Percentiles rank a stretch among this genome's conserved stretches.
Conservation (phyloP, 2,797 vertebrate genomes). For the Zonotrichia albicollis region DNA sequence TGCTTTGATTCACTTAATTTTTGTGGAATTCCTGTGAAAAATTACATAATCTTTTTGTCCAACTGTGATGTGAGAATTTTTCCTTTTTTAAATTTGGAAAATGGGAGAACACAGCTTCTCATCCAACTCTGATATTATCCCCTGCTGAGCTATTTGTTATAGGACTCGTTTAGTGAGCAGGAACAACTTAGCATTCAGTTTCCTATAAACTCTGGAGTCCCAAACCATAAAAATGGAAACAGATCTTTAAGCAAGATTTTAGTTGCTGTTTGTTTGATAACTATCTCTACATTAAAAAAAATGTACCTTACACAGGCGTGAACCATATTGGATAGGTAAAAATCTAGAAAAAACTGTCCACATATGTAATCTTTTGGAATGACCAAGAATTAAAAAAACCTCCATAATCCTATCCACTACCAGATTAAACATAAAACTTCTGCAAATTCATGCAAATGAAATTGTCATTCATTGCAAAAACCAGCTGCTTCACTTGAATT, state of each 20-base stretch:
- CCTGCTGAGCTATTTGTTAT: not conserved
- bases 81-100: not conserved
- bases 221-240: not conserved
- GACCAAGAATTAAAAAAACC: not conserved
- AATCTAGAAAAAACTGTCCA: fast-evolving
- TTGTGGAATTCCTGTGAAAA: not conserved
- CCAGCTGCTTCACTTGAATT: not conserved
- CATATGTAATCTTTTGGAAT: not conserved
- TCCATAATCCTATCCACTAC: not conserved
- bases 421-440: not conserved
- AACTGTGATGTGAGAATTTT: not conserved
- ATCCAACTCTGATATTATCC: not conserved
- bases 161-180: not conserved
- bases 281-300: not conserved
- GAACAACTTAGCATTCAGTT: not conserved
- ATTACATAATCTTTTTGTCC: not conserved
- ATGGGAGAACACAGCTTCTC: not conserved
- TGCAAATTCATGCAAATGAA: not conserved
- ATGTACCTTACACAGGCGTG: not conserved
- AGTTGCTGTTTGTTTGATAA: not conserved
- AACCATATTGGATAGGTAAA: not conserved
- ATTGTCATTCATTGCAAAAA: not conserved
- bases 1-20: not conserved
- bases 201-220: not conserved
- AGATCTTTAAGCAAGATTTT: not conserved